Conservation (phyloP, 37 sponge, comb jelly and placozoan genomes). For the Theonella swinhoei region DNA sequence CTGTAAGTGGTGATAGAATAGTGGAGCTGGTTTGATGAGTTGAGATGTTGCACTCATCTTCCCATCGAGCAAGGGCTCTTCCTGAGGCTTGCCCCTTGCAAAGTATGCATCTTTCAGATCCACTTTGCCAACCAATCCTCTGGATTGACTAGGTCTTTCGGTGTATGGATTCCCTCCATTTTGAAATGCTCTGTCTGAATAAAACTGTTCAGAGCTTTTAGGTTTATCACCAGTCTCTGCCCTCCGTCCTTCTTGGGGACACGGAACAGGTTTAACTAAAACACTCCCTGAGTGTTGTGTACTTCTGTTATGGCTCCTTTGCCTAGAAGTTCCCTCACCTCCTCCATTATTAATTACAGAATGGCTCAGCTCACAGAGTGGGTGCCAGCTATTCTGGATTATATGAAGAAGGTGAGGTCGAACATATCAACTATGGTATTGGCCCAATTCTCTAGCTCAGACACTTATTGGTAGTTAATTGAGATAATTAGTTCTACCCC, state of each 20-base stretch:
- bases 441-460: too few species aligned
- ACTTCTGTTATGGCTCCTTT: neutral
- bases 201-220: neutral
- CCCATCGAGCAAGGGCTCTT: neutral
- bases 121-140: neutral
- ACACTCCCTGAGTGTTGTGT: neutral
- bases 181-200: neutral
- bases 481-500: too few species aligned
- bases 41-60: neutral
- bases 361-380: too few species aligned
- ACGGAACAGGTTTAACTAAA: neutral
- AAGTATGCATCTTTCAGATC: neutral
- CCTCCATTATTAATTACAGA: too few species aligned
- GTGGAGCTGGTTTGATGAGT: neutral
- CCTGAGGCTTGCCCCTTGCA: neutral
- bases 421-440: too few species aligned
- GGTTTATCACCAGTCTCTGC: neutral
- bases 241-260: neutral
- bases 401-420: too few species aligned
- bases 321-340: neutral
- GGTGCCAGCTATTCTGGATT: too few species aligned
- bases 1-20: neutral
- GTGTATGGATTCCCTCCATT: neutral
- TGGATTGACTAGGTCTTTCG: neutral
- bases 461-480: too few species aligned